Base-by-base conservation (phyloP, 2,113 vertebrate species). In the Potamarius usumacintae region DNA sequence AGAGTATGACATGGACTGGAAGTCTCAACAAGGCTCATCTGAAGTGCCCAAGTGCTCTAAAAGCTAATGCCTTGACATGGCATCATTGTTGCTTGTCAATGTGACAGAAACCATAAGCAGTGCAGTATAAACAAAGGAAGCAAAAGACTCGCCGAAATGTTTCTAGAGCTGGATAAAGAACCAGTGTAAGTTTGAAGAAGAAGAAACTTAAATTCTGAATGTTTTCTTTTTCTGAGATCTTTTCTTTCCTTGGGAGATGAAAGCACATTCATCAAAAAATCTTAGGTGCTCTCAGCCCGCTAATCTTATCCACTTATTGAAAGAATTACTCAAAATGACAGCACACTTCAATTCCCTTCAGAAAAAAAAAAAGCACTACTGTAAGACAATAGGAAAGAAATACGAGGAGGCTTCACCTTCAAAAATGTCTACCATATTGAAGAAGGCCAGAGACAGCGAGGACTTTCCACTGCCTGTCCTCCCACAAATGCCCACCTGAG, bases 391-490 rank as follows among this genome's bases (percentile, higher is more conserved):
- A 18, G 30, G 15, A 42, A 50, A 84, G 48, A 63, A 55, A 83
- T n/a, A 67, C 57, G 15, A 82, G 34, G n/a, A 79, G 65, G 87
- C 95, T 96, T 93, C 88, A 99, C 98, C 98, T 91, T 99, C 97
- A 91, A 97, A 99, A 88, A 99, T 97, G 63, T 99, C 98, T 88
- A 99, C 98, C 98, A 99, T 99, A 92, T 98, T 96, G 97, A 99
- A 99, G 92, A 99, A 98, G 0, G 98, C 98, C 94, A 99, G 92
- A 0, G 98, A 99, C 53, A 99, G 91, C 0, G 98, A 99, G 0
- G 98, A 99, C 92, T 99, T 99, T 74, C 98, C 98, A 0, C 98
- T 99, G 89, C 98, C 98, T 0, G 98, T 99, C 22, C 98, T 97
- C 1, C 98, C 98, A 53, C 98, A 99, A 92, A 99, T 99, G 57